Evolutionary conservation across 2,113 vertebrate species (phyloP), one percentile per base, ranked within the genome.

Genomic region (Corvus cornix): DNA sequence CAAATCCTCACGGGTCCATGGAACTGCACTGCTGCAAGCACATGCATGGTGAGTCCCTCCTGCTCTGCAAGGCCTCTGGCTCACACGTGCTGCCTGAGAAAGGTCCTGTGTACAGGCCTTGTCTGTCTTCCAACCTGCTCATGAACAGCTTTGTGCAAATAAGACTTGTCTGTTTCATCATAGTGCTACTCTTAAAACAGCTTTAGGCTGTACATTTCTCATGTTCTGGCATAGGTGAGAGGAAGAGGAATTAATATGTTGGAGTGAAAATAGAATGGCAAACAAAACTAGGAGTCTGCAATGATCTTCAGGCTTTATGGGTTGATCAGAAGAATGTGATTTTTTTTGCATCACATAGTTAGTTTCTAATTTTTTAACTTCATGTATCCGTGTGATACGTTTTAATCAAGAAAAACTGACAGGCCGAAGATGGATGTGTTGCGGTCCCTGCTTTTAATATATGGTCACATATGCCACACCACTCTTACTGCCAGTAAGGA

Each of bases 11-110:
- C 1, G 7, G 8, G 8, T 30, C 51, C 21, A 0, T 14, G 55
- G 41, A 69, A 6, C 33, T 6, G 37, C 33, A 0, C 6, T 2
- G 0, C 56, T 1, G 0, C 53, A 4, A 52, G 70, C 63, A 19
- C 24, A 6, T 14, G 48, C 21, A 1, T 11, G 0, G 0, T 48
- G 66, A 55, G 79, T 41, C 33, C 13, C 0, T 31, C 30, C 28
- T 11, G n/a, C 24, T 35, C 43, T 68, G 60, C 48, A 7, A 8
- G 60, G 55, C 39, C 87, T 75, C 1, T 0, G 33, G 12, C 66
- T 84, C 60, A 23, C 46, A 9, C 19, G 5, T 73, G 51, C 46
- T 33, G 0, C 35, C 59, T 62, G 55, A 30, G 64, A 26, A 41
- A 22, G 22, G 28, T 8, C 74, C 51, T 22, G 0, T 4, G 13